Percentiles rank a stretch among this genome's conserved stretches.
phyloP scores from a whole-genome alignment of 2,113 vertebrate species.

The Cebidichthys violaceus region DNA sequence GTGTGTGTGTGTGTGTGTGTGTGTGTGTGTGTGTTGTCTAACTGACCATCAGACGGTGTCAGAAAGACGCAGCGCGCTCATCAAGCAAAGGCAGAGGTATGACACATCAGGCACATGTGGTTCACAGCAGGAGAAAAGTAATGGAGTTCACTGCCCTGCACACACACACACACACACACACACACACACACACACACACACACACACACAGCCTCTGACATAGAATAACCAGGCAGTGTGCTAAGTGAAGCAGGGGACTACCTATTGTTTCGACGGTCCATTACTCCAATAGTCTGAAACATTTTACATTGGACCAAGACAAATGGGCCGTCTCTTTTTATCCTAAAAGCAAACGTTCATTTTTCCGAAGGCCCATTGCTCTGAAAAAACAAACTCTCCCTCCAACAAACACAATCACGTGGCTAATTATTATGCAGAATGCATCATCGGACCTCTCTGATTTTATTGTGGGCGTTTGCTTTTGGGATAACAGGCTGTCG shows the following conservation, averaged over 20 bases:
- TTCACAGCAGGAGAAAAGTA: slow-evolving; percentile 33
- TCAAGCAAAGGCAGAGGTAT: slow-evolving; percentile 11
- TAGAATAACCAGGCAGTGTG: neutral
- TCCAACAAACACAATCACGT: neutral
- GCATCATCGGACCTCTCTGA: neutral
- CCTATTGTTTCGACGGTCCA: neutral
- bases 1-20: neutral
- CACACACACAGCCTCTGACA: neutral
- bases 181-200: slow-evolving; percentile 8
- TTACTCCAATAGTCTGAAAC: neutral
- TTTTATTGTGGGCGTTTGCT: neutral
- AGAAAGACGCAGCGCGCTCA: neutral
- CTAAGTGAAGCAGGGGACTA: neutral
- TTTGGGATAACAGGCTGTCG: neutral
- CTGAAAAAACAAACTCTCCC: no score
- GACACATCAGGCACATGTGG: slow-evolving; percentile 16
- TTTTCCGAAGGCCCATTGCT: no score
- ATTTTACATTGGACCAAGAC: neutral
- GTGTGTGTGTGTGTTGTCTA: slow-evolving; percentile 2
- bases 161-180: slow-evolving; percentile 8
- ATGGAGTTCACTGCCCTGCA: slow-evolving; percentile 4
- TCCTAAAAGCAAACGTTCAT: neutral
- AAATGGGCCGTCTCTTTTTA: neutral
- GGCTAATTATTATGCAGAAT: neutral
- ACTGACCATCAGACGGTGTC: slow-evolving; percentile 17